These are phyloP conservation scores for Cheilosia soror DNA, from an alignment of 2,888 invertebrate genomes.

Conservation along the genomic window DNA sequence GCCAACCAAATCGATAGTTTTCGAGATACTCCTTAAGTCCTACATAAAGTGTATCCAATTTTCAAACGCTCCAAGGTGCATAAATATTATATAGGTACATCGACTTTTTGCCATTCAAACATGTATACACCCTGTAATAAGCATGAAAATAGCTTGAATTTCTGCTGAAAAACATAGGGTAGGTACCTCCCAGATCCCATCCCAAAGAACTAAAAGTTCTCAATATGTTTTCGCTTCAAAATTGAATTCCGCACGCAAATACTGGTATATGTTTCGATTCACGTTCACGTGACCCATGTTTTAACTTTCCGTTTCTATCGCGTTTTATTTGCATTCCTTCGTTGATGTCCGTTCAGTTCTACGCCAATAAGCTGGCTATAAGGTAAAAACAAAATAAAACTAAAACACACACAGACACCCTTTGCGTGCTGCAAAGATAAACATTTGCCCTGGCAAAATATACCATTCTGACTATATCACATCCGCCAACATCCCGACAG, in stretches of 20 bases:
- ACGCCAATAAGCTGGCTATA: constrained; percentile 13
- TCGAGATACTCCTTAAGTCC: no score
- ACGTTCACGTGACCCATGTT: constrained; percentile 35
- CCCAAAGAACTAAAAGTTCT: not conserved
- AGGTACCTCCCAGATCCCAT: not conserved
- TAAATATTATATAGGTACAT: no score
- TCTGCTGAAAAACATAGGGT: not conserved
- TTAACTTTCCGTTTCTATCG: constrained; percentile 61
- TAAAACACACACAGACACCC: constrained; percentile 45
- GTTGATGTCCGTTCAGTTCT: constrained; percentile 4
- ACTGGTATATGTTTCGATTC: not conserved
- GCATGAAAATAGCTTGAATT: no score
- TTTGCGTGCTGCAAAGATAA: constrained; percentile 60
- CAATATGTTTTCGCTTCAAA: not conserved
- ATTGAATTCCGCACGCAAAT: constrained; percentile 3
- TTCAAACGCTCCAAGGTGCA: no score
- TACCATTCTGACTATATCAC: constrained; percentile 34
- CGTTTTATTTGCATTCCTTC: constrained; percentile 23
- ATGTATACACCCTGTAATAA: no score
- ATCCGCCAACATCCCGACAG: constrained; percentile 44
- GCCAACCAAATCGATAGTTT: no score
- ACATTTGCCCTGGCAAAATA: constrained; percentile 47
- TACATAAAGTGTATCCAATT: no score
- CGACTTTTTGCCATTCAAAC: no score
- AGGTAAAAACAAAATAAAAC: constrained; percentile 12